phyloP scores from a whole-genome alignment of 2,113 vertebrate species.

The Spheniscus mendiculus region DNA sequence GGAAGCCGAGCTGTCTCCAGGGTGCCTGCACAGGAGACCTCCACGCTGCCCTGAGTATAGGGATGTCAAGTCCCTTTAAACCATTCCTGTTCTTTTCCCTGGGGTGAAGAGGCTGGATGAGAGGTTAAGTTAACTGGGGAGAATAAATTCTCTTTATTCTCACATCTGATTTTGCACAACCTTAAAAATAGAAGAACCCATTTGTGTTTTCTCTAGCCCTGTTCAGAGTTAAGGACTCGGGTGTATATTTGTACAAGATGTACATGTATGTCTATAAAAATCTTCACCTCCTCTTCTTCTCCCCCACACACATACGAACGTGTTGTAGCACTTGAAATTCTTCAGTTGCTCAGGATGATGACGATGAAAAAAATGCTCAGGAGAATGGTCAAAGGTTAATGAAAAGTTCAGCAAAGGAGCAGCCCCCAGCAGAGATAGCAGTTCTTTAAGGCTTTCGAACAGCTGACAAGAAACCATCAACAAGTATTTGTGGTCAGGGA shows the following conservation, averaged over 20 bases:
- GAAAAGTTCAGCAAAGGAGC: constrained; percentile 46
- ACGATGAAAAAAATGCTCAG: neutral
- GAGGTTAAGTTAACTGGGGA: neutral
- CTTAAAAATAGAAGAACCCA: neutral
- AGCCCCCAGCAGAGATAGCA: constrained; percentile 42
- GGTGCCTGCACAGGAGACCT: neutral
- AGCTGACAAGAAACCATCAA: constrained; percentile 61
- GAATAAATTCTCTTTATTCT: neutral
- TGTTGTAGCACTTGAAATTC: neutral
- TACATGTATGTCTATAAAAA: neutral
- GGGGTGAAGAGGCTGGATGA: neutral
- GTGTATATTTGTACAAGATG: neutral
- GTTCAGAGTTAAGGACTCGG: neutral
- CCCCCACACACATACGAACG: neutral
- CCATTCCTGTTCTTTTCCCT: neutral
- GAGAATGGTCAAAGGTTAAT: constrained; percentile 55
- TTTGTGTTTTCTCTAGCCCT: neutral
- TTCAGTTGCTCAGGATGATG: neutral
- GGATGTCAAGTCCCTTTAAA: neutral
- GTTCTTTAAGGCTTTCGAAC: constrained; percentile 41
- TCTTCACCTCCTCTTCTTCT: neutral
- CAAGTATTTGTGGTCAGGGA: constrained; percentile 56
- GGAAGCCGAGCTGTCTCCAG: neutral
- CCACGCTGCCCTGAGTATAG: neutral
- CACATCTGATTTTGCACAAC: neutral